Conservation (phyloP, 2,113 vertebrate genomes). For the Alaudala cheleensis region DNA sequence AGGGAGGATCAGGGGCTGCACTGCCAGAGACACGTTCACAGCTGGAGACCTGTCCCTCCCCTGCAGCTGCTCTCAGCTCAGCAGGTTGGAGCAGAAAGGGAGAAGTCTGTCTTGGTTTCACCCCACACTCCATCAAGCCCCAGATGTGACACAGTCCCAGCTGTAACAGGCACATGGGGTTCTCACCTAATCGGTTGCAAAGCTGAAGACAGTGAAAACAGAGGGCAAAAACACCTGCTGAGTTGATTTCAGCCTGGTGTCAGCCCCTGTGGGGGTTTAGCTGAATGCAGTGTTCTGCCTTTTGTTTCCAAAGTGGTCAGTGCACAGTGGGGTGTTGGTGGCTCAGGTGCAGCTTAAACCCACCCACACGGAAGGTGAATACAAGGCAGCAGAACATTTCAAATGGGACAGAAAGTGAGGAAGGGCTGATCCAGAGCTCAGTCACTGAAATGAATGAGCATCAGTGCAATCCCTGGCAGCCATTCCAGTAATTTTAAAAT, state of each 20-base stretch:
- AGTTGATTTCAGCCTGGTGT: background rate
- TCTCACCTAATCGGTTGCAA: background rate
- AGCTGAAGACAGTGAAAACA: background rate
- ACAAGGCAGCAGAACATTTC: background rate
- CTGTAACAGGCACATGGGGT: background rate
- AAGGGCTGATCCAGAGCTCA: background rate
- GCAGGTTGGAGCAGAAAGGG: background rate
- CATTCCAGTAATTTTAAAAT: background rate
- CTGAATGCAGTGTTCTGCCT: background rate
- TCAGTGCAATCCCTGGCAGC: background rate
- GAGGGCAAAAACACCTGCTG: background rate
- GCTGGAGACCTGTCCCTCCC: background rate
- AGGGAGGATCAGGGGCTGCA: background rate
- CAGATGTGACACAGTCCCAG: accelerated
- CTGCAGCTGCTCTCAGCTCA: background rate
- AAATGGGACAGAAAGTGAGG: background rate
- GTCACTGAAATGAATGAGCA: background rate
- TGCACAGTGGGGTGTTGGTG: background rate
- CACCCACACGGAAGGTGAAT: background rate
- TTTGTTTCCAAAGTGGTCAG: background rate
- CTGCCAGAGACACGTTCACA: background rate
- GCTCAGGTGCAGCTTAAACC: background rate
- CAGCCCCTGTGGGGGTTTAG: background rate
- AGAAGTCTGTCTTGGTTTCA: background rate
- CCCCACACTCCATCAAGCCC: background rate